Evolutionary conservation across 2,113 vertebrate species (phyloP), one percentile per base, ranked within the genome.

Genomic region (Lasiurus cinereus): DNA sequence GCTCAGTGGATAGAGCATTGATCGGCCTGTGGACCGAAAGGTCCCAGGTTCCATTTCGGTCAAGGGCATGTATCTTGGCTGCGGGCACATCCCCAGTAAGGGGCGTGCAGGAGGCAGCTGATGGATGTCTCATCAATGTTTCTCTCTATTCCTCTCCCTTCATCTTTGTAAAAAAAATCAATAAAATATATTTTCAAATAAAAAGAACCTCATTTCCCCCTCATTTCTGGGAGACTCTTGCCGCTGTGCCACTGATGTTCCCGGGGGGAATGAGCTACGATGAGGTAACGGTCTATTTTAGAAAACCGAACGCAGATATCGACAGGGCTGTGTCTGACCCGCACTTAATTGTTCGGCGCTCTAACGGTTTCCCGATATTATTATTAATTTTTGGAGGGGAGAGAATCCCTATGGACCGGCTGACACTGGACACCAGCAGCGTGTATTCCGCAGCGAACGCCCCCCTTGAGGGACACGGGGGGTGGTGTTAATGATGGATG

Each of bases 281-380:
- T 95, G 96, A 95, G 69, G 85, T 94, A 77, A 93, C 59, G 73
- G 69, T 79, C 93, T 96, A 36, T 95, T 95, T 95, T 91, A 83
- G 93, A 96, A 94, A 94, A 66, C 85, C 74, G 82, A 97, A 90
- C 95, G 92, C 85, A 91, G 88, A 64, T 94, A 82, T 76, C 13
- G 73, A 95, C 74, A 77, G 91, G 43, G 52, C 73, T 96, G 7
- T 90, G 94, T 94, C 76, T 72, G 93, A 93, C 73, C 31, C 85
- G 31, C 1, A 27, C 54, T 73, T 92, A 79, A 88, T 95, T 66
- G 62, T 84, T 94, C 31, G 11, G 19, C 54, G 83, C 92, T 22
- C 3, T 94, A 70, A 82, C 74, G 67, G 80, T 83, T 80, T 84
- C 80, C 56, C 2, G 1, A 33, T 39, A 1, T 77, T n/a, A 50